phyloP scores from a whole-genome alignment of 92 coral and sea anemone species.

The Anthopleura xanthogrammica region DNA sequence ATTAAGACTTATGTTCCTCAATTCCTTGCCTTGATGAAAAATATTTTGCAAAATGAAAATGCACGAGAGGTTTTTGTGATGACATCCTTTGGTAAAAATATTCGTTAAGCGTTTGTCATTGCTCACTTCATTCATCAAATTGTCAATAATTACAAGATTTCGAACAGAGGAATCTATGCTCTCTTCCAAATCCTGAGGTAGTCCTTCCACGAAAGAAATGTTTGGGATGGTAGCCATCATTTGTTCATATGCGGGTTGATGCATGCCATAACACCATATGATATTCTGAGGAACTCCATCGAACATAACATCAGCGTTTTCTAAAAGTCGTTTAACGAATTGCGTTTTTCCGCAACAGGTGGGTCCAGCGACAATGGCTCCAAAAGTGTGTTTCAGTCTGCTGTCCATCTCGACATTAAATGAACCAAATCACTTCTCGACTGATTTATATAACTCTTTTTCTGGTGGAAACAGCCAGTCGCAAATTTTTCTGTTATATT shows the following conservation, averaged over 20 bases:
- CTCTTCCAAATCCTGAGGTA: constrained; percentile 29
- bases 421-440: not conserved
- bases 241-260: not conserved
- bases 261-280: constrained; percentile 6
- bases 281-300: too few species aligned
- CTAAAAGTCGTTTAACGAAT: constrained; percentile 28
- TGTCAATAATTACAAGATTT: constrained; percentile 38
- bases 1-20: too few species aligned
- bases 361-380: constrained; percentile 40
- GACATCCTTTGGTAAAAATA: constrained; percentile 41
- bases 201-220: constrained; percentile 36
- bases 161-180: constrained; percentile 21
- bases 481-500: not conserved
- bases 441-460: not conserved
- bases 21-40: constrained; percentile 16
- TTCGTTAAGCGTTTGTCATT: constrained; percentile 9
- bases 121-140: constrained; percentile 39
- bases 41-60: constrained; percentile 25
- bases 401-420: constrained; percentile 24
- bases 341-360: constrained; percentile 27
- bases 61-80: constrained; percentile 36
- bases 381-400: constrained; percentile 37
- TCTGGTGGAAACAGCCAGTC: not conserved
- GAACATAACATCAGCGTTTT: too few species aligned
- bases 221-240: constrained; percentile 39